Percentiles rank a stretch among this genome's conserved stretches.
Evolutionary conservation across 2,888 invertebrate species (phyloP).

Genomic region (Pristionchus entomophagus): DNA sequence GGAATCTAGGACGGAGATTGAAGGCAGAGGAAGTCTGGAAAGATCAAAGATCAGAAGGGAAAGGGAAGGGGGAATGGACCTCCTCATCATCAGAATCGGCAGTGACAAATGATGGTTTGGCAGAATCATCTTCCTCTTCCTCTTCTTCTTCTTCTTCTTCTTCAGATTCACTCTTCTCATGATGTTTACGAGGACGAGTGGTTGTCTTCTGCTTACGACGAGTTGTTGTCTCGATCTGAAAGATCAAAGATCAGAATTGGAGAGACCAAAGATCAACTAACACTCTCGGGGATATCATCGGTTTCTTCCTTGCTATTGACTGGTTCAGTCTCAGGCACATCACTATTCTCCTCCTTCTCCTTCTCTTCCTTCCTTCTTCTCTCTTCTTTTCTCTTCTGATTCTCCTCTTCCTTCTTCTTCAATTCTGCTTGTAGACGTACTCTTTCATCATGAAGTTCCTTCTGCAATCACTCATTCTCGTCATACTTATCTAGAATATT

Average conservation of each 20-base stretch:
- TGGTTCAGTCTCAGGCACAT: slow-evolving; percentile 24
- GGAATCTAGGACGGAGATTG: slow-evolving; percentile 43
- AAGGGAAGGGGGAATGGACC: background rate
- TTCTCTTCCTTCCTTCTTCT: slow-evolving; percentile 28
- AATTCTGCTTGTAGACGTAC: background rate
- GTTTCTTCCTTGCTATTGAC: background rate
- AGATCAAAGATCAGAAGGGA: slow-evolving; percentile 22
- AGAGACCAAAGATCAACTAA: slow-evolving; percentile 16
- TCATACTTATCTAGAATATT: background rate
- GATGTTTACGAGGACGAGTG: no score
- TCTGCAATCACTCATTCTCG: background rate
- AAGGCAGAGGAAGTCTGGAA: slow-evolving; percentile 6
- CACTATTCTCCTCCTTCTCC: slow-evolving; percentile 7
- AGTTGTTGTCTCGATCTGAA: background rate
- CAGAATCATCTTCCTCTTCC: background rate
- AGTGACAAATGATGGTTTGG: slow-evolving; percentile 45
- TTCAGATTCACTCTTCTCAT: background rate
- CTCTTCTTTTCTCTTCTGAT: background rate
- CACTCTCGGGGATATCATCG: slow-evolving; percentile 38
- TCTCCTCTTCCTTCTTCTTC: slow-evolving; percentile 43
- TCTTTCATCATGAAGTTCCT: background rate
- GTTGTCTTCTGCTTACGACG: background rate
- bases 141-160: slow-evolving; percentile 33
- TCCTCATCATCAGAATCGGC: background rate
- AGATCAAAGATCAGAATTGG: slow-evolving; percentile 2